Evolutionary conservation across 2,113 vertebrate genomes (phyloP), one percentile per base, ranked within the genome.

Genomic region (Megalops atlanticus): DNA sequence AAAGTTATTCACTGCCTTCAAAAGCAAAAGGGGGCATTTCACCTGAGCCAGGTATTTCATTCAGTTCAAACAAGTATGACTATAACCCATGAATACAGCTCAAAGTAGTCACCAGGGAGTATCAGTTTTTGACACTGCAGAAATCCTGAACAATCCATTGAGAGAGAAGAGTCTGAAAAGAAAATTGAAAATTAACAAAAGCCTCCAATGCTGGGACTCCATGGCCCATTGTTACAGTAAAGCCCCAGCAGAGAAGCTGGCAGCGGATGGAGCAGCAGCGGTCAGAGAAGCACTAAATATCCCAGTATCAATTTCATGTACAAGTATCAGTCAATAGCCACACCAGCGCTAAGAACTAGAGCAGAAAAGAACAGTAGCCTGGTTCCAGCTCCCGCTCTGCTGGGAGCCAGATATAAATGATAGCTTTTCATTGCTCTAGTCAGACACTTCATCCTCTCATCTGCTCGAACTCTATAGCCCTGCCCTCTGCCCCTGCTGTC

Each of bases 211-310:
- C 85, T 77, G 39, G 83, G 54, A 71, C 35, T 43, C 69, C 40
- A 33, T 27, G 18, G 83, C 71, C 84, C 85, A 76, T 84, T 89
- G 86, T 89, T 86, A 84, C 82, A 83, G 84, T n/a, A 86, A 88
- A 82, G 82, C 77, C 47, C 69, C 58, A 7, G 47, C 75, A 49
- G 14, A 43, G 72, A 33, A 71, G 38, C 80, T 89, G 87, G 83
- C 83, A 87, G 81, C 45, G 10, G 31, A 77, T 47, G 82, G 40
- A 84, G 82, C 49, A 2, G 52, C n/a, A 38, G 79, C 73, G 69
- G 84, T 69, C 74, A 7, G 40, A 52, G 77, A 81, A 83, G 73
- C 69, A 80, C 77, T 74, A 71, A 78, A 83, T 81, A 85, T 84
- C 85, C 78, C 10, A 41, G 78, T 79, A 83, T 86, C 64, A 73